These are phyloP conservation scores for Hemibagrus wyckioides DNA, from an alignment of 2,113 vertebrate genomes.

Conservation along the genomic window DNA sequence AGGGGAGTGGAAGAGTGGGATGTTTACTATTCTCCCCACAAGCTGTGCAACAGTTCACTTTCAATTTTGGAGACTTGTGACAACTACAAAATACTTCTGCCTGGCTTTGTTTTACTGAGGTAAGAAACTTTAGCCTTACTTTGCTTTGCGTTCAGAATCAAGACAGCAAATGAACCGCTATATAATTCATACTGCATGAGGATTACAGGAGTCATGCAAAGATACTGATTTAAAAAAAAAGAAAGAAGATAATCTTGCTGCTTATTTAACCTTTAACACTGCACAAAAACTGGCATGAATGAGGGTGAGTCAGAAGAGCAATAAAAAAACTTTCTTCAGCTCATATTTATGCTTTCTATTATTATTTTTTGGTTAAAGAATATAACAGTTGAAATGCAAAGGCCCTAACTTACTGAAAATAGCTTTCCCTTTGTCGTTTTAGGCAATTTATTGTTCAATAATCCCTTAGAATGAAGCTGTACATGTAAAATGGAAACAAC, in stretches of 20 bases:
- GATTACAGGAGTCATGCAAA: neutral
- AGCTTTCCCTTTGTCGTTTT: too few species aligned
- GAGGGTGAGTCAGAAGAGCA: neutral
- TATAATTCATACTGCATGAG: neutral
- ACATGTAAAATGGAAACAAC: too few species aligned
- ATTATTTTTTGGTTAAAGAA: too few species aligned
- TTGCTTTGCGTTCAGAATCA: too few species aligned
- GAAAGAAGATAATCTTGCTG: neutral
- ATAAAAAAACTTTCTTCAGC: neutral
- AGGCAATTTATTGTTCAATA: too few species aligned
- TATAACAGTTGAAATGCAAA: too few species aligned
- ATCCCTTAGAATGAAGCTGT: too few species aligned
- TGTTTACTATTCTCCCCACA: neutral
- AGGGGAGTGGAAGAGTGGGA: neutral
- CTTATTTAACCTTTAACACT: neutral
- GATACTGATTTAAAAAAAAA: neutral
- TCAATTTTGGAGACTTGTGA: neutral
- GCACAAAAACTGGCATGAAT: neutral
- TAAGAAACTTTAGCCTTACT: neutral
- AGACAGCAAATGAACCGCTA: neutral
- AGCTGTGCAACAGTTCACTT: neutral
- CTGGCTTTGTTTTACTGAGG: neutral
- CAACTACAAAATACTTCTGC: neutral
- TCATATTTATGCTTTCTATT: neutral
- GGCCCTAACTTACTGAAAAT: too few species aligned